Conservation (phyloP, 2,797 vertebrate species). For the Pteropus rufus region DNA sequence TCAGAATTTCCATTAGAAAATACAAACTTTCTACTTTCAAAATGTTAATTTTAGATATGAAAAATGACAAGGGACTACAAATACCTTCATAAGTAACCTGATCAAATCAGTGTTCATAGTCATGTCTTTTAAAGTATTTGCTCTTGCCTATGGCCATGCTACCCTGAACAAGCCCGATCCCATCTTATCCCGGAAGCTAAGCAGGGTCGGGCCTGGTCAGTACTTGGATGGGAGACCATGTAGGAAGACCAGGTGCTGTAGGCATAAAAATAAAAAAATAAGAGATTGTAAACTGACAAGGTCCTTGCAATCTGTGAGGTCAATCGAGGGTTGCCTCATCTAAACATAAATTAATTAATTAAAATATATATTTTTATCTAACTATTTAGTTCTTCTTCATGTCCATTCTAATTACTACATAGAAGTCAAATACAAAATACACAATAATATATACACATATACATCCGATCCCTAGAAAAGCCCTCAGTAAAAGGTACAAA, state of each 20-base stretch:
- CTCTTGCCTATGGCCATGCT: neutral
- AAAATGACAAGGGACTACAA: neutral
- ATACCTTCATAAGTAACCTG: neutral
- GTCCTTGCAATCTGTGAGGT: too few relatives aligned
- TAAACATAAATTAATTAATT: neutral
- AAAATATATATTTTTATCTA: neutral
- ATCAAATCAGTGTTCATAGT: neutral
- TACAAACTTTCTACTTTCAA: neutral
- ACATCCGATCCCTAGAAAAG: slow-evolving; percentile 12
- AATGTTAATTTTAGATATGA: slow-evolving; percentile 3
- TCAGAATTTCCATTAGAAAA: slow-evolving; percentile 12
- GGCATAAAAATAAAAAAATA: too few relatives aligned
- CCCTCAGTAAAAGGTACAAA: neutral
- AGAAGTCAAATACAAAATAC: too few relatives aligned
- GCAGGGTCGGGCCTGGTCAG: too few relatives aligned
- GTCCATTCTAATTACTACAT: neutral
- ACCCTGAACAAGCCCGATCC: too few relatives aligned
- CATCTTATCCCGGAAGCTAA: too few relatives aligned
- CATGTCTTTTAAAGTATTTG: neutral
- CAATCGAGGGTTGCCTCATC: too few relatives aligned
- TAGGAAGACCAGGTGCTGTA: too few relatives aligned
- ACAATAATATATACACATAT: neutral
- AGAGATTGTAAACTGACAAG: too few relatives aligned
- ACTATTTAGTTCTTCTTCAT: neutral
- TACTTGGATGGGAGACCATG: too few relatives aligned